Base-by-base conservation (phyloP, 2,113 vertebrate genomes). In the Riparia riparia region DNA sequence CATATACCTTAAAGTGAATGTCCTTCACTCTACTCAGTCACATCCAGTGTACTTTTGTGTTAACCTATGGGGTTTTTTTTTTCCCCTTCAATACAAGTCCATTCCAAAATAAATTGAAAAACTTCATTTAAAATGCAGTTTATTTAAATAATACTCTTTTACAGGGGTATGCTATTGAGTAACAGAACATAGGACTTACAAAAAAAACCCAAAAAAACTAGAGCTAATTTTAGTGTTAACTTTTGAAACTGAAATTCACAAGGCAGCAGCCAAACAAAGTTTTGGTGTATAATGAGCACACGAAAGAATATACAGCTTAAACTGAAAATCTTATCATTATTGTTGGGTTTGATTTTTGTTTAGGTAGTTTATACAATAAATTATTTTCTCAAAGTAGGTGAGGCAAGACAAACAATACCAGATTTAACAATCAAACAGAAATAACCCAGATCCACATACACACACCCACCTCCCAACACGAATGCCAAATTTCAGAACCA, bases 41-140 rank as follows among this genome's bases (percentile, higher is more conserved):
- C 37, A 82, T 45, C 5, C 49, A 32, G 6, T 7, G 3, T n/a
- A 72, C 37, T 20, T 41, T 37, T 16, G 17, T 34, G 13, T 47
- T 56, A 61, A 78, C 7, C 16, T 58, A 17, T 2, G 17, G 5
- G 7, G 1, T 1, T 41, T 77, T 73, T 74, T 74, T 37, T 37
- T 37, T 9, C 37, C 37, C 37, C 8, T 37, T 37, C 37, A 37
- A 37, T n/a, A 19, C 22, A 65, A 0, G 0, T 11, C 15, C 21
- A 84, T 56, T 73, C 5, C 26, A 61, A 85, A 74, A 69, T 22
- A 82, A 84, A 72, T 11, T 37, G 25, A 10, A 69, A 78, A 84
- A 57, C 4, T 29, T 69, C 9, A 85, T 24, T n/a, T 29, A 84
- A 71, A 81, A 42, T 14, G 5, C 4, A 45, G 6, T 16, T 68